Evolutionary conservation across 2,888 invertebrate species (phyloP), one percentile per base, ranked within the genome.

Genomic region (Andrena bucephala): DNA sequence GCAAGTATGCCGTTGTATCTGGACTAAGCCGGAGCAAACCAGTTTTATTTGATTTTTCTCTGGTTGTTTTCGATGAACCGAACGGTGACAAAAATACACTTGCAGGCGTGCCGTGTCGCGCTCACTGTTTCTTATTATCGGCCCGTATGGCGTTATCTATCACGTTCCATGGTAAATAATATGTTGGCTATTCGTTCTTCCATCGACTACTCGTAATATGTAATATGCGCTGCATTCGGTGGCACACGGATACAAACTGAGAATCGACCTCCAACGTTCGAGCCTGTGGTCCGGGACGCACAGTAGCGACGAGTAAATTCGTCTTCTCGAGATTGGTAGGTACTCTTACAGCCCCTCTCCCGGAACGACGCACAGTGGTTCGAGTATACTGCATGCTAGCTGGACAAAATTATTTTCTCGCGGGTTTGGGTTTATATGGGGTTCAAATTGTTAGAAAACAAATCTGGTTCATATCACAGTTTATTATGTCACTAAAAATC

Each of bases 41-140:
- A 85, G 85, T 87, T 84, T 81, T 59, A 73, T 75, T 81, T 29
- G 74, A 87, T 87, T 84, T 85, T 87, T 87, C 77, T 29, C 60
- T 73, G 63, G 66, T 75, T 63, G 63, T 83, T 87, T 83, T 81
- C 78, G 66, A 83, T 81, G 60, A 69, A 83, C 71, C 63, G 77
- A 67, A 54, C 69, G 76, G 16, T 57, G 76, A 83, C 59, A 27
- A 76, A 81, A 83, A 81, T 81, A 81, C 60, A 2, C 4, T 6
- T 20, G 48, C 10, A 54, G 4, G 6, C 31, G 66, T n/a, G 65
- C 7, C 20, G 24, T 13, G 33, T 50, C 31, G 29, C 42, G 31
- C n/a, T 63, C 27, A 31, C n/a, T 57, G 24, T 27, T 27, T 16
- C 63, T 67, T 31, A 76, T 83, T 83, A 83, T 83, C 71, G 57